Percentiles rank a stretch among this genome's conserved stretches.
Evolutionary conservation across 2,888 invertebrate genomes (phyloP).

Genomic region (Sminthurinus aureus): DNA sequence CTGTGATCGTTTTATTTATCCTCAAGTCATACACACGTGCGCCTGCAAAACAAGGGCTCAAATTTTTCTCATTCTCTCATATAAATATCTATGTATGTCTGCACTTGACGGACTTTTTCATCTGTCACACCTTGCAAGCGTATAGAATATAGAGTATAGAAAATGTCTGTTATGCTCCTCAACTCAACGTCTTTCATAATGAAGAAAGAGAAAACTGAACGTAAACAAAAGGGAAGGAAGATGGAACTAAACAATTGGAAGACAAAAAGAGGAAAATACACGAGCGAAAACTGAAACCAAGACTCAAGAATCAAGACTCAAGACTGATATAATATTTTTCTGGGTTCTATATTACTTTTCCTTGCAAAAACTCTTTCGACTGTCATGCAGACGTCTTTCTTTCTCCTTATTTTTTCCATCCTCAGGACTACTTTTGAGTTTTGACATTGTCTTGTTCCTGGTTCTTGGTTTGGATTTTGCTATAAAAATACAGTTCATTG

Average conservation of each 20-base stretch:
- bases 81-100: not conserved
- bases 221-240: not conserved
- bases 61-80: too few relatives aligned
- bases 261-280: too few relatives aligned
- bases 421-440: too few relatives aligned
- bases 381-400: not conserved
- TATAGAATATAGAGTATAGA: too few relatives aligned
- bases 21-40: not conserved
- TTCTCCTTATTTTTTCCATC: too few relatives aligned
- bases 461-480: too few relatives aligned
- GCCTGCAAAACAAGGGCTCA: too few relatives aligned
- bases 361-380: not conserved
- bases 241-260: not conserved
- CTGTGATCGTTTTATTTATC: not conserved
- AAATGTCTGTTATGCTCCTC: not conserved
- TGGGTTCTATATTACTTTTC: not conserved
- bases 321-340: not conserved
- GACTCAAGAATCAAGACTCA: too few relatives aligned
- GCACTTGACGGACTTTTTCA: not conserved
- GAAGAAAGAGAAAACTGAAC: not conserved
- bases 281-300: too few relatives aligned
- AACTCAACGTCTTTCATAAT: not conserved
- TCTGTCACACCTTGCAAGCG: not conserved
- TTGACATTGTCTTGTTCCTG: too few relatives aligned
- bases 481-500: not conserved